Base-by-base conservation (phyloP, 2,888 invertebrate species). In the Ormyrus labotus region DNA sequence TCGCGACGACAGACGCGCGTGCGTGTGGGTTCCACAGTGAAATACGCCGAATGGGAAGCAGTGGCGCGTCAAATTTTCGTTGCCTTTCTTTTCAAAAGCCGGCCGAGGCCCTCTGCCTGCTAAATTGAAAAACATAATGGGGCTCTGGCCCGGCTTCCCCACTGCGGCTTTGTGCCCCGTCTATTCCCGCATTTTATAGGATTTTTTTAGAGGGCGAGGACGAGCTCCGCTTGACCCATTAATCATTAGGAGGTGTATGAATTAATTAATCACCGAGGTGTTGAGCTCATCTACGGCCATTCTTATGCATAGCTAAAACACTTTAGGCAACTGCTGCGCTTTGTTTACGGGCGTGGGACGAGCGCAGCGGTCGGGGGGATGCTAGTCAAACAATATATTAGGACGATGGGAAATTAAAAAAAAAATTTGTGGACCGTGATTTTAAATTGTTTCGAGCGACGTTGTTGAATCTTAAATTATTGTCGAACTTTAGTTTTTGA, bases 61-160 rank as follows among this genome's bases (percentile, higher is more conserved):
- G n/a, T 50, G 63, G 65, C 70, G 57, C 63, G 80, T 80, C 71
- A 70, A 74, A 69, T 70, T 68, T 72, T 70, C 19, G 51, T 10
- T 11, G 13, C n/a, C 67, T 58, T 19, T 58, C n/a, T 65, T 65
- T 50, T 45, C 64, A 47, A 45, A 5, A 10, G 67, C 13, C 9
- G 55, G 10, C 55, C 50, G 69, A 9, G 47, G 55, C 34, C 11
- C 47, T 50, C 7, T 19, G 19, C 19, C 19, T 51, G 47, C 69
- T 69, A 77, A 77, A 81, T 81, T 81, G 73, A 73, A 81, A 77
- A 68, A 80, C 68, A 69, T 80, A 80, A 76, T 63, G 67, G 55
- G 65, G 67, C 71, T 73, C 48, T 61, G 80, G 7, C 19, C 19
- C 48, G 68, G 58, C 63, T 34, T 57, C 48, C 13, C 6, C 50